Evolutionary conservation across 2,888 invertebrate species (phyloP).

Genomic region (Adelphocoris suturalis): DNA sequence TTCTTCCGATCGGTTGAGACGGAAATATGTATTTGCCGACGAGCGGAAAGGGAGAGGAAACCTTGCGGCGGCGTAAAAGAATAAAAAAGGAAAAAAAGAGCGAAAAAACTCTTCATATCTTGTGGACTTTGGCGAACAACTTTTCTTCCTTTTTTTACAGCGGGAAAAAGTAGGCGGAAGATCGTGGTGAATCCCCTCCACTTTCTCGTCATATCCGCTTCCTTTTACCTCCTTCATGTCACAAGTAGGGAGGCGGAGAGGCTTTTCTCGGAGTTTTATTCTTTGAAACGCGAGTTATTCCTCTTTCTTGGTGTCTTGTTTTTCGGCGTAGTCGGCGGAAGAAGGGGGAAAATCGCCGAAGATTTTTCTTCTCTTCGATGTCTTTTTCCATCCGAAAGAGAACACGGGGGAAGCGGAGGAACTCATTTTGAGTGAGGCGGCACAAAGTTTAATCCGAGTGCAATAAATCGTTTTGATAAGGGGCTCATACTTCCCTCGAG

Average conservation of each 20-base stretch:
- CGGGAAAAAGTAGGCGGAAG: conserved; percentile 2
- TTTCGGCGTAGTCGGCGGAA: no score
- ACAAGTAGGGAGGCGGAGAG: no score
- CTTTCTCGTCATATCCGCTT: not conserved
- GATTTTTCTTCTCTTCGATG: not conserved
- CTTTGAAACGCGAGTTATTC: not conserved
- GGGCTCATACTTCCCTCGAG: not conserved
- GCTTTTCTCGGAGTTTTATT: conserved; percentile 7
- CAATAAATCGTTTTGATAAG: conserved; percentile 39
- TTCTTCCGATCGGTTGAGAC: not conserved
- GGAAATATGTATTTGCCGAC: not conserved
- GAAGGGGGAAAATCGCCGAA: not conserved
- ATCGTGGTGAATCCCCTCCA: not conserved
- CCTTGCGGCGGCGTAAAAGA: not conserved
- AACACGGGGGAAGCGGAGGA: no score
- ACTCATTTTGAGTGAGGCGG: not conserved
- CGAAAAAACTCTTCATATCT: not conserved
- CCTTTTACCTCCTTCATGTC: not conserved
- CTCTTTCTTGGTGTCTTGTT: not conserved
- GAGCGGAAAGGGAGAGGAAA: not conserved
- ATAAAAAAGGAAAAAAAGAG: not conserved
- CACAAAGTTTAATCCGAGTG: conserved; percentile 22
- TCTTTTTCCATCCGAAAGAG: not conserved
- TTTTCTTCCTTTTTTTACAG: not conserved
- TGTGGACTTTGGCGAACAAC: not conserved